Evolutionary conservation across 1,140 invertebrate genomes (phyloP), one percentile per base, ranked within the genome.

Genomic region (Bombus sibiricus): DNA sequence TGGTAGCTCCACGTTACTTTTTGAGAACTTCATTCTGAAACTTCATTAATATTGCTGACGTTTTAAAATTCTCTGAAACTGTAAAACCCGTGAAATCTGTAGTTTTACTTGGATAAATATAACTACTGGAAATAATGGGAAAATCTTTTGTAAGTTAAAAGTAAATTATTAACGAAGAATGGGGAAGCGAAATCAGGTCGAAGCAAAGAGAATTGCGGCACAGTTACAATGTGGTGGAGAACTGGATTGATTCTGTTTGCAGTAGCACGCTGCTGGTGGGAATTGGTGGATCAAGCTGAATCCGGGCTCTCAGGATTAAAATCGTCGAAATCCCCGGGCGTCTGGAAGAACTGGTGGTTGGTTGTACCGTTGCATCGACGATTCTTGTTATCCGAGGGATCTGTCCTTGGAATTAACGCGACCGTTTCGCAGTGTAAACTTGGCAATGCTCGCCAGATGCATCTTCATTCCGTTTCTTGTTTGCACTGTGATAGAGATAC

Each of bases 231-330:
- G 53, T 10, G 34, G 41, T 69, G 41, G 37, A 22, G 32, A 80
- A 72, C 32, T 32, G 47, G 76, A 77, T 80, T 72, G 83, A 80
- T 37, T 85, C 76, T 85, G 76, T 85, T 85, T 85, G 76, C 83
- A 57, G 53, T 80, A 9, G 66, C 28, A 25, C 32, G 25, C 53
- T 80, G 32, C 66, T 34, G 41, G 47, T 59, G 74, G 74, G 83
- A 85, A 85, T 85, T 80, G 76, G 83, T 79, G 76, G 83, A 85
- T 85, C 83, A 85, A 80, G 83, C 43, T 25, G 68, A 80, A 79
- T 72, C 76, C 68, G 15, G 32, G 66, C 37, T 28, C 34, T 34
- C 41, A 64, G 62, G 83, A 85, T 85, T 85, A 85, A 81, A 81
- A 85, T 74, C 69, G 41, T 66, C 68, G 79, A 75, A 81, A 85